A percentile compares a stretch with the other conserved stretches of the same genome.
Evolutionary conservation across 2,797 vertebrate genomes (phyloP).

Genomic region (Epinephelus malabaricus): DNA sequence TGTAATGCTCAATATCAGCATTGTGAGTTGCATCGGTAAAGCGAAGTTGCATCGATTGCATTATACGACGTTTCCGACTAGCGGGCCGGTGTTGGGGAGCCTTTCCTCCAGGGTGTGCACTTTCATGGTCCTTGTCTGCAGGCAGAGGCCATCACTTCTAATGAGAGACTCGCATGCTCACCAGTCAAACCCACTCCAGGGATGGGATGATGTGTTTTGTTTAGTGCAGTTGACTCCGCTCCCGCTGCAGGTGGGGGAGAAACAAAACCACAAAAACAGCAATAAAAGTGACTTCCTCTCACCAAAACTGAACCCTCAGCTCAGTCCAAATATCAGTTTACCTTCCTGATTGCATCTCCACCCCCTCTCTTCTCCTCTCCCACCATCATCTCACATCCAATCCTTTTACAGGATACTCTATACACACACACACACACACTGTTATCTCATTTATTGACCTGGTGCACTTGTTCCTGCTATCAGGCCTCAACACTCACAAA

Average conservation of each 20-base stretch:
- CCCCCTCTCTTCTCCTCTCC: neutral
- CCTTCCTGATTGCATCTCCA: constrained; percentile 27
- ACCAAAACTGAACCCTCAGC: constrained; percentile 4
- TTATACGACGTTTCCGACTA: constrained; percentile 56
- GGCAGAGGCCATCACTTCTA: constrained; percentile 58
- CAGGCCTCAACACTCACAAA: constrained; percentile 38
- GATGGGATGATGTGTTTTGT: constrained; percentile 86
- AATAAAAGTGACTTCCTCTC: constrained; percentile 27
- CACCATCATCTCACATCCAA: constrained; percentile 13
- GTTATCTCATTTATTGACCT: constrained; percentile 52
- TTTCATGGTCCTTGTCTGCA: constrained; percentile 47
- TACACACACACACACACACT: constrained; percentile 26
- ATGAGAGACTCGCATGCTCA: constrained; percentile 77
- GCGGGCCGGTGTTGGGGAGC: constrained; percentile 21
- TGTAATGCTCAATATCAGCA: constrained; percentile 69
- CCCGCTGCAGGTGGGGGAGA: constrained; percentile 67
- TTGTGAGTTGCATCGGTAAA: constrained; percentile 59
- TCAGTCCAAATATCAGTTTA: constrained; percentile 26
- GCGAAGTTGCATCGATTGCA: constrained; percentile 71
- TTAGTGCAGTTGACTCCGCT: constrained; percentile 86
- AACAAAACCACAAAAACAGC: constrained; percentile 1
- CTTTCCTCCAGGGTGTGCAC: constrained; percentile 28
- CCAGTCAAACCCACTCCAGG: constrained; percentile 89
- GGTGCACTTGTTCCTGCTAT: constrained; percentile 38
- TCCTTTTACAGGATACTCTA: constrained; percentile 28